These are phyloP conservation scores for Myotis brandtii DNA, from an alignment of 2,113 vertebrate genomes.

Conservation along the genomic window DNA sequence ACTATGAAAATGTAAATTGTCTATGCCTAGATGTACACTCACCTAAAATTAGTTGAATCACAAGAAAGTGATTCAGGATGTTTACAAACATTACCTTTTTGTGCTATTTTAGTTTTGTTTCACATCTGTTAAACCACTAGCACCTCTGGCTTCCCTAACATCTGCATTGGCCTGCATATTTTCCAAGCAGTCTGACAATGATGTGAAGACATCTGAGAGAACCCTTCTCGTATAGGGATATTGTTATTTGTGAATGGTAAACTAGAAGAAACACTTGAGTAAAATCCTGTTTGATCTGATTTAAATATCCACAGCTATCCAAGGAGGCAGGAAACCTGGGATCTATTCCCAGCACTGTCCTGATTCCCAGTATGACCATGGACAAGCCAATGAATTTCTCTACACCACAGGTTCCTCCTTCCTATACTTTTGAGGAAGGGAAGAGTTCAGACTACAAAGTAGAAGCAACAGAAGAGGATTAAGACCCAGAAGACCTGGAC, in stretches of 20 bases:
- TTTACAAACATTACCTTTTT: neutral
- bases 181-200: neutral
- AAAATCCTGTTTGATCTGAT: neutral
- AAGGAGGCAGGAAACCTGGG: neutral
- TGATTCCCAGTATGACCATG: neutral
- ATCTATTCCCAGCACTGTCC: neutral
- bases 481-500: neutral
- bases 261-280: neutral
- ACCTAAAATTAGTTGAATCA: neutral
- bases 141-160: neutral
- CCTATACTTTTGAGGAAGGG: neutral
- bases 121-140: neutral
- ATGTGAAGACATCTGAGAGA: neutral
- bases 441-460: neutral
- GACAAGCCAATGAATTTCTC: constrained; percentile 11
- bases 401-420: neutral
- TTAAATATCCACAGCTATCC: neutral
- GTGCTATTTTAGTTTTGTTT: neutral
- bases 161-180: neutral
- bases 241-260: neutral
- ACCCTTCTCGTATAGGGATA: neutral
- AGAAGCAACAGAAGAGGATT: neutral
- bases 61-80: neutral
- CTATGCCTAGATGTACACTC: neutral
- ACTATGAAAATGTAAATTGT: neutral